Base-by-base conservation (phyloP, 30 jellyfish, hydroid and myxozoan genomes). In the Cassiopea andromeda region DNA sequence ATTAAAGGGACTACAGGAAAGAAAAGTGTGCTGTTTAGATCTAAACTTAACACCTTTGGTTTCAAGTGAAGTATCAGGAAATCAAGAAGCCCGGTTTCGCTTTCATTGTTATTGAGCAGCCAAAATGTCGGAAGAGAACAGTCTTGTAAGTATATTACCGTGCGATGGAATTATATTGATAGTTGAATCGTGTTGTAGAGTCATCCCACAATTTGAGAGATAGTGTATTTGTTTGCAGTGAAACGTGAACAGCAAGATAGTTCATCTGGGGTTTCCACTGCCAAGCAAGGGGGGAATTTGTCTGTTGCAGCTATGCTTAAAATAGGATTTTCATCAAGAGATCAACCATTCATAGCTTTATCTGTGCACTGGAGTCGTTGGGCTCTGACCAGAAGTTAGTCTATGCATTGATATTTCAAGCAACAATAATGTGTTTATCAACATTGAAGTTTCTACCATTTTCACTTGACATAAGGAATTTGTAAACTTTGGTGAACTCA, bases 61-160 rank as follows among this genome's bases (percentile, higher is more conserved):
- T 14, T 64, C 73, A 64, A 64, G 73, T 27, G 73, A 64, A 64
- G 27, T 64, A 64, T 14, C 43, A 64, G 27, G 15, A 17, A 4
- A 64, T 9, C 27, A 2, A 17, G 43, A 64, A 14, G 73, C 73
- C 15, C 15, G 15, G 2, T 4, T 7, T 27, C 43, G 2, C 6
- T 64, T 64, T 58, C 68, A 58, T 67, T 18, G 8, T 18, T 67
- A 67, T 8, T 8, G 89, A 80, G 3, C 80, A 80, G 45, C 46
- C 79, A 80, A 48, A 44, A 47, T 64, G 89, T 80, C 89, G 46
- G 89, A 80, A 58, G 89, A 80, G 27, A 60, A 45, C 67, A 72
- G 89, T 48, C 43, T 80, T 80, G 89, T 80, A 64, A 80, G 89
- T 80, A 80, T 80, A 12, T 13, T 43, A 0, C 81, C 64, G 10